Evolutionary conservation across 2,888 invertebrate species (phyloP).

Genomic region (Acrobasis repandana): DNA sequence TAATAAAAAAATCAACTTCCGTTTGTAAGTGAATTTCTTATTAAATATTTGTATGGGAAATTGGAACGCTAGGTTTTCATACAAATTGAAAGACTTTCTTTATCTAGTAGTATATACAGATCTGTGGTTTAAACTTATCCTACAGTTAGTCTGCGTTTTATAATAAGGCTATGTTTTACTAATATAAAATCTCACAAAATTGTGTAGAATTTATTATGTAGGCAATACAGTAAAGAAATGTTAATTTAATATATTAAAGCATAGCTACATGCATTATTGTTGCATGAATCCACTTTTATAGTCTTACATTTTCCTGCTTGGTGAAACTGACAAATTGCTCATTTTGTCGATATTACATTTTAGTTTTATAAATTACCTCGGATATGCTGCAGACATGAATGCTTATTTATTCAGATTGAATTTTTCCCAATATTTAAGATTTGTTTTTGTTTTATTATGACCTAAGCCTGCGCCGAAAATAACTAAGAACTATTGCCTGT

Average conservation of each 20-base stretch:
- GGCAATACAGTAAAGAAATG: not conserved
- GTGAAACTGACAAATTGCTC: constrained; percentile 13
- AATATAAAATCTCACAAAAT: not conserved
- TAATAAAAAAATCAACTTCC: no score
- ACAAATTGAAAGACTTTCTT: no score
- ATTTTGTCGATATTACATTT: constrained; percentile 15
- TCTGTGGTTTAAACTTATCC: no score
- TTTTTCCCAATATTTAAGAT: not conserved
- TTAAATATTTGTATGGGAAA: no score
- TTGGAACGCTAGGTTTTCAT: no score
- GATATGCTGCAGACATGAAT: not conserved
- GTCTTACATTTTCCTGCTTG: not conserved
- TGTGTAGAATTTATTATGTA: not conserved
- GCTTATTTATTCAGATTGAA: not conserved
- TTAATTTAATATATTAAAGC: not conserved
- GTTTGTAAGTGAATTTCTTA: no score
- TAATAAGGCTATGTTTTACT: no score
- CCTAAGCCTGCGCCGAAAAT: no score
- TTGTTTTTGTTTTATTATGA: no score
- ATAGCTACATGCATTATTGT: not conserved
- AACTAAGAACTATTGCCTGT: not conserved
- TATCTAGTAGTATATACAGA: no score
- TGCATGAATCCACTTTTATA: not conserved
- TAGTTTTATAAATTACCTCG: constrained; percentile 21
- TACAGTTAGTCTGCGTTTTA: no score